Conservation (phyloP, 2,888 invertebrate genomes). For the Orgyia antiqua region DNA sequence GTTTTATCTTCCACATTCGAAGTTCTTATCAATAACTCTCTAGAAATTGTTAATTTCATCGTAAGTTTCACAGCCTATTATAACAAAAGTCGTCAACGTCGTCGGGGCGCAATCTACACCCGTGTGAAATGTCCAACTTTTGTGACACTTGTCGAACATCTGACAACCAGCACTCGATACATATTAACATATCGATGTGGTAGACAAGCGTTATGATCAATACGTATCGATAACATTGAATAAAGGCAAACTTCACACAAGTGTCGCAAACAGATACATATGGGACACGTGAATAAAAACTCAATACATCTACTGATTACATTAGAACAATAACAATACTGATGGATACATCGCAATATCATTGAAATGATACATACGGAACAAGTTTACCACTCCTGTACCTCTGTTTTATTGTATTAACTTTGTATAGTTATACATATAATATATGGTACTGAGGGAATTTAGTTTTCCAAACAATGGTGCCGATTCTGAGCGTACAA, state of each 20-base stretch:
- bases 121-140: conserved; percentile 23
- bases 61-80: conserved; percentile 2
- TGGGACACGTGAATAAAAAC: conserved; percentile 17
- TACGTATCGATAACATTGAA: conserved; percentile 13
- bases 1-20: too few relatives aligned
- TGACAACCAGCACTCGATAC: conserved; percentile 7
- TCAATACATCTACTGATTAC: conserved; percentile 10
- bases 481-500: too few relatives aligned
- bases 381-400: background rate
- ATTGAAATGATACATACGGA: background rate
- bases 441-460: too few relatives aligned
- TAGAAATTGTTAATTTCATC: too few relatives aligned
- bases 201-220: conserved; percentile 6
- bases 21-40: too few relatives aligned
- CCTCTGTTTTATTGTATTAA: too few relatives aligned
- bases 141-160: conserved; percentile 35
- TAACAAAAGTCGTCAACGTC: background rate
- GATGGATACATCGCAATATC: conserved; percentile 7
- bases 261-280: background rate
- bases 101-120: conserved; percentile 4
- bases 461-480: too few relatives aligned
- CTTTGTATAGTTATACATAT: too few relatives aligned
- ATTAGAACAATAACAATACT: conserved; percentile 16
- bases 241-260: conserved; percentile 9
- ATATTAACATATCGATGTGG: conserved; percentile 9